phyloP scores from a whole-genome alignment of 92 coral and sea anemone species.

The Palythoa grandis region DNA sequence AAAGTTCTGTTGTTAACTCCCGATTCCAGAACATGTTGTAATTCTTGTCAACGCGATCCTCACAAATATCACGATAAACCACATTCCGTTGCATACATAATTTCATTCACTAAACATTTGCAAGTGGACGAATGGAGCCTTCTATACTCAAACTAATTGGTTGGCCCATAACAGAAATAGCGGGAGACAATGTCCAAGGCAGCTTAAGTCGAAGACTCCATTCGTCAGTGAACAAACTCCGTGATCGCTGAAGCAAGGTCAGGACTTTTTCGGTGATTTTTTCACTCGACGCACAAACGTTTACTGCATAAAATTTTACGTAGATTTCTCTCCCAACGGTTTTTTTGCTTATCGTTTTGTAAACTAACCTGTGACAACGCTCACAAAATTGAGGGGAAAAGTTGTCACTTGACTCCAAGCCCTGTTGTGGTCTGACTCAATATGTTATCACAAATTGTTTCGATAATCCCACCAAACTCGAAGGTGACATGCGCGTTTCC shows the following conservation, averaged over 20 bases:
- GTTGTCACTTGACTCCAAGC: slow-evolving; percentile 70
- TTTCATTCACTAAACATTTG: slow-evolving; percentile 13
- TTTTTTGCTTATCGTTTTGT: slow-evolving; percentile 2
- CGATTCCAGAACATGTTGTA: slow-evolving; percentile 24
- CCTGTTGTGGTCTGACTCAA: slow-evolving; percentile 78
- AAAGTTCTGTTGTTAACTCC: slow-evolving; percentile 12
- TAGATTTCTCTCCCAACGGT: neutral
- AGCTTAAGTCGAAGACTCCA: slow-evolving; percentile 37
- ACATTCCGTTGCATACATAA: slow-evolving; percentile 9
- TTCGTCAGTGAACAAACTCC: slow-evolving; percentile 19
- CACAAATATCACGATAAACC: slow-evolving; percentile 18
- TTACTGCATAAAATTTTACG: neutral
- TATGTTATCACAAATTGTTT: slow-evolving; percentile 76
- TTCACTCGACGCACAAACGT: slow-evolving; percentile 14
- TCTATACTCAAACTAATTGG: neutral
- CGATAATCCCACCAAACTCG: slow-evolving; percentile 76
- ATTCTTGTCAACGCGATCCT: neutral
- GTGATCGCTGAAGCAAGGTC: slow-evolving; percentile 51
- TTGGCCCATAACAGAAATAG: neutral
- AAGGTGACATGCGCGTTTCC: slow-evolving; percentile 76
- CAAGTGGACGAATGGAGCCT: slow-evolving; percentile 33
- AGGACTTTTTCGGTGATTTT: neutral
- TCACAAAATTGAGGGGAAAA: slow-evolving; percentile 68
- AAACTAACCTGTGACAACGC: slow-evolving; percentile 95
- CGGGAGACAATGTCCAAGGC: slow-evolving; percentile 7